Evolutionary conservation across 2,888 invertebrate genomes (phyloP).

Genomic region (Eucera pruinosa): DNA sequence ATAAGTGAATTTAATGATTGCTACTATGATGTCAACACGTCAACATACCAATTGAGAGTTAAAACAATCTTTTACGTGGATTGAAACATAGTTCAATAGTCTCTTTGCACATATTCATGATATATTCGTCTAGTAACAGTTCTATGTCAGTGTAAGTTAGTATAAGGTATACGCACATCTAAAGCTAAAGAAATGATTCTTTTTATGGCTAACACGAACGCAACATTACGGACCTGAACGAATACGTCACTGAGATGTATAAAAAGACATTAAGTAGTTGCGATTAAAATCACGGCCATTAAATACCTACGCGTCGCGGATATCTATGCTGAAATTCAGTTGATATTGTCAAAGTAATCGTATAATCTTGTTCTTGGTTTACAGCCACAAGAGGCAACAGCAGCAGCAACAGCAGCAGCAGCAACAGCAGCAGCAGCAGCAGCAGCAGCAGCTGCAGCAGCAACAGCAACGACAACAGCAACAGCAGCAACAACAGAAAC

Average conservation of each 20-base stretch:
- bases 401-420: slow-evolving; percentile 80
- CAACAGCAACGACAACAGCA: slow-evolving; percentile 76
- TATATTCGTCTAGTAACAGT: too few relatives aligned
- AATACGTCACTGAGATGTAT: too few relatives aligned
- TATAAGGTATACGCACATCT: too few relatives aligned
- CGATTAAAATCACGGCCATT: slow-evolving; percentile 23
- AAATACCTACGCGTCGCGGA: slow-evolving; percentile 28
- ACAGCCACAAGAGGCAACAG: slow-evolving; percentile 84
- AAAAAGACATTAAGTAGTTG: background rate
- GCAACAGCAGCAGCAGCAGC: slow-evolving; percentile 55
- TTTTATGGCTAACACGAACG: too few relatives aligned
- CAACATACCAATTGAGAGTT: too few relatives aligned
- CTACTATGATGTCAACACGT: too few relatives aligned
- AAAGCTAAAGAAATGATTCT: too few relatives aligned
- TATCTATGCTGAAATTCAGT: background rate
- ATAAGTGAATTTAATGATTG: too few relatives aligned
- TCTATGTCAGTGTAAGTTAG: too few relatives aligned
- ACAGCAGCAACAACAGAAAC: slow-evolving; percentile 80
- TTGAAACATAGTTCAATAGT: background rate
- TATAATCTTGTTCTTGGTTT: slow-evolving; percentile 61
- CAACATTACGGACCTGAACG: too few relatives aligned
- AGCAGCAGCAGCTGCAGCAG: slow-evolving; percentile 82
- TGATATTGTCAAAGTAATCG: slow-evolving; percentile 61
- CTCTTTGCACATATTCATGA: too few relatives aligned
- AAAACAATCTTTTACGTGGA: slow-evolving; percentile 3